Base-by-base conservation (phyloP, 2,888 invertebrate species). In the Heliconius aoede region DNA sequence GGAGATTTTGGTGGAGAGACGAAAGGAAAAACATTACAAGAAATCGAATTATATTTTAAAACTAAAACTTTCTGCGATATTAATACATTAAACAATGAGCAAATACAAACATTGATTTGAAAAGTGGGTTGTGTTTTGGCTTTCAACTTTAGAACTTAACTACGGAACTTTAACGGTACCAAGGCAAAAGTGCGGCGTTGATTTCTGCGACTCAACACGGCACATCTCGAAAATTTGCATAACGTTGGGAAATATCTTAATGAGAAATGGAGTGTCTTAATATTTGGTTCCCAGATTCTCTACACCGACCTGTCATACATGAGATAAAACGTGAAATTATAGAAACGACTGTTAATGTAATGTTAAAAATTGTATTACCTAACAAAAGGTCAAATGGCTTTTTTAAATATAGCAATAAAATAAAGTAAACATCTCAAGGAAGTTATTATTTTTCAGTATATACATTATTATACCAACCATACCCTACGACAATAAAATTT, bases 21-120 rank as follows among this genome's bases (percentile, higher is more conserved):
- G 28, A 77, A 78, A 55, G 76, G 76, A 4, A 74, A 55, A 26
- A 76, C 78, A 1, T 62, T 79, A n/a, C 84, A 84, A 72, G 84
- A 85, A 78, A 84, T 85, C 15, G 85, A 85, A 72, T 55, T 84
- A 30, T 83, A 79, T 69, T 82, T 84, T 24, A 84, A 84, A 69
- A 80, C 81, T 11, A 77, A 79, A n/a, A 75, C 55, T 13, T 80
- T 80, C 61, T 46, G 55, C n/a, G 67, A 72, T 36, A 55, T 78
- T 30, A 67, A 73, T n/a, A 30, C 60, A 15, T 21, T 69, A 30
- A 69, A 69, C 51, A 69, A 69, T 51, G 76, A 76, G 18, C 76
- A 76, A 71, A 76, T 58, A n/a, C 76, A 71, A 13, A 15, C 64
- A 7, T 76, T 78, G 46, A 36, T 76, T 15, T 67, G 51, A 69